Percentiles rank a stretch among this genome's conserved stretches.
Evolutionary conservation across 2,888 invertebrate genomes (phyloP).

Genomic region (Ichneumoninae sp.): DNA sequence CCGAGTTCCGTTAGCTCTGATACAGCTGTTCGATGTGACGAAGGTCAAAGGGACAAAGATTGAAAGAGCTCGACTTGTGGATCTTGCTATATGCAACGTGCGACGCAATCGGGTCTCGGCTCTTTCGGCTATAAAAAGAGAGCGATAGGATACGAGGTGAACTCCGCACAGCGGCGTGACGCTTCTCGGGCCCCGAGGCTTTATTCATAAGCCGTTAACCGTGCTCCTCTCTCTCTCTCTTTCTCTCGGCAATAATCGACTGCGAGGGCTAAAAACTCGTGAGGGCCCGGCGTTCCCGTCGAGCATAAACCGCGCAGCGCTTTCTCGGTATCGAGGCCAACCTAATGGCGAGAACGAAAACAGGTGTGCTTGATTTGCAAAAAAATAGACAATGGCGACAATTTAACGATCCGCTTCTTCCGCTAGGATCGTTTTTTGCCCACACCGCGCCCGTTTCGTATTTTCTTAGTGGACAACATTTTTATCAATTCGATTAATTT

Average conservation of each 20-base stretch:
- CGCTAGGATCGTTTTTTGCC: not conserved
- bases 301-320: conserved; percentile 21
- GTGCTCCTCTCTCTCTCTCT: not conserved
- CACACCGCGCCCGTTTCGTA: not conserved
- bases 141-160: conserved; percentile 6
- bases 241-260: conserved; percentile 37
- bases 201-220: conserved; percentile 53
- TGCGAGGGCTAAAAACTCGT: conserved; percentile 7
- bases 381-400: not conserved
- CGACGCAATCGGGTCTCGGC: conserved; percentile 19
- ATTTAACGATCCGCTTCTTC: not conserved
- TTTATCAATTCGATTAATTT: not conserved
- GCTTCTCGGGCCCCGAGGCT: conserved; percentile 17
- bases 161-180: conserved; percentile 36
- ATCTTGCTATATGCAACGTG: not conserved
- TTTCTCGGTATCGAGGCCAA: conserved; percentile 13
- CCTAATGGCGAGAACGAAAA: conserved; percentile 12
- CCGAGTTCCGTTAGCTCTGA: conserved; percentile 46
- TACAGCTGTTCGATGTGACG: conserved; percentile 54
- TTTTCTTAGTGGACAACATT: not conserved
- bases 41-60: conserved; percentile 7
- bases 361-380: not conserved
- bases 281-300: not conserved
- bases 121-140: conserved; percentile 22
- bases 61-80: not conserved